phyloP scores from a whole-genome alignment of 2,113 vertebrate genomes.

The Mormyrus lacerda region DNA sequence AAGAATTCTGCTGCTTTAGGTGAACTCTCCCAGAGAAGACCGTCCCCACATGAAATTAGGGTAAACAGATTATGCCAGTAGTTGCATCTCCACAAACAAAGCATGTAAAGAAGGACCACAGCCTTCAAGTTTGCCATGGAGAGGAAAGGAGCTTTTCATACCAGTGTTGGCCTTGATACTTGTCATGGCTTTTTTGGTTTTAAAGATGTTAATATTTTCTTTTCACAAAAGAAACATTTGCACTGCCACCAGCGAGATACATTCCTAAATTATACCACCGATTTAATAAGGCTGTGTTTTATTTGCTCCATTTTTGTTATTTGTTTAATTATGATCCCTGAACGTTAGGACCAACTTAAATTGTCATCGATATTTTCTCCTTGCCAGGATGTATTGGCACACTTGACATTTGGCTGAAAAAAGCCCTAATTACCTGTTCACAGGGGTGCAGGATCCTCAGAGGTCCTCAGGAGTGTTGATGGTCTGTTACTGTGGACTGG shows the following conservation, averaged over 20 bases:
- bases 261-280: conserved; percentile 2
- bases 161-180: conserved; percentile 13
- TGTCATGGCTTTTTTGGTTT: background rate
- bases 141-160: background rate
- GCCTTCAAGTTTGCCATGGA: background rate
- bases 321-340: background rate
- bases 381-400: background rate
- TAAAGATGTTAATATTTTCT: background rate
- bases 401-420: background rate
- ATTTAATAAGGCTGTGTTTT: background rate
- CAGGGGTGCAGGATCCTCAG: background rate
- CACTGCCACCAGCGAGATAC: conserved; percentile 35
- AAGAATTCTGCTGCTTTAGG: background rate
- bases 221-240: conserved; percentile 18
- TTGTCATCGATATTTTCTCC: background rate
- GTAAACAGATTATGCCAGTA: background rate
- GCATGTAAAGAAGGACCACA: background rate
- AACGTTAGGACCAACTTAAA: background rate
- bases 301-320: background rate
- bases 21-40: background rate
- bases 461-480: background rate
- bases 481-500: background rate
- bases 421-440: background rate
- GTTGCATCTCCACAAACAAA: background rate
- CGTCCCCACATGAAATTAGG: background rate